phyloP scores from a whole-genome alignment of 2,888 invertebrate species.

The Lithophane ornitopus region DNA sequence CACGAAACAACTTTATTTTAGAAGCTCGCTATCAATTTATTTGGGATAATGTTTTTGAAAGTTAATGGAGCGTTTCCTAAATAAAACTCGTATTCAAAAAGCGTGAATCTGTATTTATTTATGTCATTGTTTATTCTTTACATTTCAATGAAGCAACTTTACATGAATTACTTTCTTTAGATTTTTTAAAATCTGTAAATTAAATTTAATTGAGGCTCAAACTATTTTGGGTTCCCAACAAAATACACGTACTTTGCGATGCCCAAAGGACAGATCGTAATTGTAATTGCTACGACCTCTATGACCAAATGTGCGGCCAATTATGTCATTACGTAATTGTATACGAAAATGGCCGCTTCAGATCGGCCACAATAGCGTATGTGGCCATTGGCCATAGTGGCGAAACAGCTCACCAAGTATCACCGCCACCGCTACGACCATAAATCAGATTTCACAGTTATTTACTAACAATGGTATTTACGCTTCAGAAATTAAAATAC shows the following conservation, averaged over 20 bases:
- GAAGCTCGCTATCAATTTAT: slow-evolving; percentile 55
- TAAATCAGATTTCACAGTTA: slow-evolving; percentile 58
- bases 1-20: slow-evolving; percentile 65
- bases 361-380: slow-evolving; percentile 14
- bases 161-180: too few relatives aligned
- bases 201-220: slow-evolving; percentile 1
- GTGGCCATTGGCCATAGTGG: slow-evolving; percentile 10
- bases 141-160: slow-evolving; percentile 15
- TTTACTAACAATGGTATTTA: slow-evolving; percentile 49
- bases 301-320: slow-evolving; percentile 20
- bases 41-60: slow-evolving; percentile 56
- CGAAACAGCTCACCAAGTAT: slow-evolving; percentile 29
- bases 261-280: slow-evolving; percentile 29
- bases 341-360: slow-evolving; percentile 44
- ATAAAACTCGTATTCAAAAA: slow-evolving; percentile 32
- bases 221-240: slow-evolving; percentile 9
- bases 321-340: slow-evolving; percentile 20
- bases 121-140: slow-evolving; percentile 26
- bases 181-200: neutral
- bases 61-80: slow-evolving; percentile 33
- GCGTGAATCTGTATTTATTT: slow-evolving; percentile 36
- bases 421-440: slow-evolving; percentile 8
- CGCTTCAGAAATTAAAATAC: slow-evolving; percentile 53
- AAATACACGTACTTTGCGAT: slow-evolving; percentile 20
- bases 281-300: slow-evolving; percentile 14